Evolutionary conservation across 2,888 invertebrate species (phyloP).

Genomic region (Drosophila macrospina): DNA sequence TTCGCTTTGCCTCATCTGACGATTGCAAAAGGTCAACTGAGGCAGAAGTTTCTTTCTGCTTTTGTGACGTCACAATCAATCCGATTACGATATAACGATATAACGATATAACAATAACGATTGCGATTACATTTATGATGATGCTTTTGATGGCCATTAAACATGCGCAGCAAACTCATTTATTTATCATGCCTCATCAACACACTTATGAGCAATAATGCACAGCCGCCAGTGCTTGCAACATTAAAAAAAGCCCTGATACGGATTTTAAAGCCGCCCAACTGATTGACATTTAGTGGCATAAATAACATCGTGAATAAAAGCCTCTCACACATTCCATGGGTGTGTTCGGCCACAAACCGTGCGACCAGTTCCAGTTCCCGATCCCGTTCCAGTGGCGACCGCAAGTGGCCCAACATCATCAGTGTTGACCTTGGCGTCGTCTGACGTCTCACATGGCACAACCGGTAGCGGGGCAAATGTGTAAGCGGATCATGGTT

Average conservation of each 20-base stretch:
- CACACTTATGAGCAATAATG: conserved; percentile 34
- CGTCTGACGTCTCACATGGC: conserved; percentile 10
- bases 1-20: conserved; percentile 37
- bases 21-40: conserved; percentile 46
- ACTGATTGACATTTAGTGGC: conserved; percentile 52
- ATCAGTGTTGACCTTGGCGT: conserved; percentile 49
- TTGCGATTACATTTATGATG: conserved; percentile 16
- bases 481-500: conserved; percentile 30
- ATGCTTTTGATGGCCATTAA: conserved; percentile 28
- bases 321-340: conserved; percentile 30
- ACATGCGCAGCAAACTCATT: conserved; percentile 22
- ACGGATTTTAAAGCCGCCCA: conserved; percentile 29
- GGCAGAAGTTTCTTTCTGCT: conserved; percentile 41
- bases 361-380: conserved; percentile 46
- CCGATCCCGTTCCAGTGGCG: conserved; percentile 20
- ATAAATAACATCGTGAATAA: conserved; percentile 42
- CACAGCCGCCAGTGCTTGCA: conserved; percentile 38
- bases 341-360: conserved; percentile 36
- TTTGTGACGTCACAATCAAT: conserved; percentile 45
- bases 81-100: conserved; percentile 30
- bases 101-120: conserved; percentile 4
- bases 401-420: conserved; percentile 57
- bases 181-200: conserved; percentile 41
- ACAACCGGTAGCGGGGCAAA: conserved; percentile 23
- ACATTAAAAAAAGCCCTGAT: conserved; percentile 25